Evolutionary conservation across 1,140 invertebrate species (phyloP), one percentile per base, ranked within the genome.

Genomic region (Drosophila cardini): DNA sequence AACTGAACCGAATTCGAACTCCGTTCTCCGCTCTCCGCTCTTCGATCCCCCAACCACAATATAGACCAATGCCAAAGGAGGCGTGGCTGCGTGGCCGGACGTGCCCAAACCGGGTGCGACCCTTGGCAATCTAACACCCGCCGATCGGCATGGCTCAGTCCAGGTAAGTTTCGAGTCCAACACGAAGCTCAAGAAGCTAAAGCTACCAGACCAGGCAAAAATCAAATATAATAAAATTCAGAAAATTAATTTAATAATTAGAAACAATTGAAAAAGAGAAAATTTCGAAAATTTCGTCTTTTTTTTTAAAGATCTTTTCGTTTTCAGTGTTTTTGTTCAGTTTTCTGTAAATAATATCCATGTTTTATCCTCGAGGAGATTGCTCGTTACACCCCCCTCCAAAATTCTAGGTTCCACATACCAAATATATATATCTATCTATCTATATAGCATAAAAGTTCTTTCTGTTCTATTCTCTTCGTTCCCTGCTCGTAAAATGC

Each of bases 121-220:
- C 56, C 76, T 95, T 80, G 94, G 95, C 81, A 95, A 95, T 93
- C 95, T 98, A 90, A 98, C 97, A 78, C 97, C 97, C 83, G 97
- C 97, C 91, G 97, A 98, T 94, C 95, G 97, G 93, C 97, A 98
- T 93, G 97, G 97, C 93, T 98, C 97, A 92, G 97, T 98, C 85
- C 97, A 98, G 96, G 96, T 98, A 94, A 94, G 94, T 93, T 91
- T 40, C 56, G 65, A 81, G 79, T 76, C 56, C 16, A 78, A 87
- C 80, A 48, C 16, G 18, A 58, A 26, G 67, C 38, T 45, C 32
- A 61, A 46, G 13, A 61, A 46, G 13, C 50, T 34, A 15, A 75
- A 55, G 50, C 21, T 26, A 4, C 21, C 4, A 26, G 21, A 5
- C 58, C n/a, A 55, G 55, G 50, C 57, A 16, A 48, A 36, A 10